Conservation (phyloP, 2,888 invertebrate species). For the Oscheius sp. region DNA sequence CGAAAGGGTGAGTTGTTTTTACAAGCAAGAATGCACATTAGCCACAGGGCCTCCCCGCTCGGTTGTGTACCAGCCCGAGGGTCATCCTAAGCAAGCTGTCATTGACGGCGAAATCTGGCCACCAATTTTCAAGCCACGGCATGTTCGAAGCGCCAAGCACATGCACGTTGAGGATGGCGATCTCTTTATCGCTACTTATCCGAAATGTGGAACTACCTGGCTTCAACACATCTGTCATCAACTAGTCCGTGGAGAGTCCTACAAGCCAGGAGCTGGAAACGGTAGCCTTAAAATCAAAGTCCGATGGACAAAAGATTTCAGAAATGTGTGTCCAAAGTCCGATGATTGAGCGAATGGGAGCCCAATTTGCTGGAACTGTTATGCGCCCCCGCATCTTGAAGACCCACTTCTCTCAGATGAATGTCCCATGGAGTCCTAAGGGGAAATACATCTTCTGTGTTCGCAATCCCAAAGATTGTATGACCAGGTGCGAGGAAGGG, state of each 20-base stretch:
- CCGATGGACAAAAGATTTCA: too few relatives aligned
- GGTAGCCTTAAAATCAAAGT: conserved; percentile 34
- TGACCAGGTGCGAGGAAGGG: conserved; percentile 40
- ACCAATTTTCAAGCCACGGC: conserved; percentile 65
- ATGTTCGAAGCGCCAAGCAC: conserved; percentile 64
- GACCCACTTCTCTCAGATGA: conserved; percentile 64
- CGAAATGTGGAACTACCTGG: conserved; percentile 70
- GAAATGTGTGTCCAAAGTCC: conserved; percentile 65
- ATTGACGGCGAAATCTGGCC: conserved; percentile 70
- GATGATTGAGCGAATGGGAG: conserved; percentile 69
- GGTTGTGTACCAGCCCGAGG: conserved; percentile 58
- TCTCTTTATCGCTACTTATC: conserved; percentile 69
- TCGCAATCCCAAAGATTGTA: conserved; percentile 69
- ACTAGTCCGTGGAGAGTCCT: conserved; percentile 50
- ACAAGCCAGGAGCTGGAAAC: conserved; percentile 48
- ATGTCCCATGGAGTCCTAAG: conserved; percentile 59
- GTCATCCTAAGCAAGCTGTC: conserved; percentile 64
- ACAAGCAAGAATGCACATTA: neutral
- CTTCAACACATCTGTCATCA: conserved; percentile 69
- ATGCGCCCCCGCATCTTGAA: conserved; percentile 64
- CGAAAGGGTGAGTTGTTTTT: conserved; percentile 37
- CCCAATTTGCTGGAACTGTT: conserved; percentile 57
- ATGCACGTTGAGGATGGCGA: conserved; percentile 59
- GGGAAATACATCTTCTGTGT: conserved; percentile 69
- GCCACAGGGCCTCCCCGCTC: conserved; percentile 46